A percentile compares a stretch with the other conserved stretches of the same genome.
These are phyloP conservation scores for Trichogramma dendrolimi DNA, from an alignment of 2,888 invertebrate species.

Conservation along the genomic window DNA sequence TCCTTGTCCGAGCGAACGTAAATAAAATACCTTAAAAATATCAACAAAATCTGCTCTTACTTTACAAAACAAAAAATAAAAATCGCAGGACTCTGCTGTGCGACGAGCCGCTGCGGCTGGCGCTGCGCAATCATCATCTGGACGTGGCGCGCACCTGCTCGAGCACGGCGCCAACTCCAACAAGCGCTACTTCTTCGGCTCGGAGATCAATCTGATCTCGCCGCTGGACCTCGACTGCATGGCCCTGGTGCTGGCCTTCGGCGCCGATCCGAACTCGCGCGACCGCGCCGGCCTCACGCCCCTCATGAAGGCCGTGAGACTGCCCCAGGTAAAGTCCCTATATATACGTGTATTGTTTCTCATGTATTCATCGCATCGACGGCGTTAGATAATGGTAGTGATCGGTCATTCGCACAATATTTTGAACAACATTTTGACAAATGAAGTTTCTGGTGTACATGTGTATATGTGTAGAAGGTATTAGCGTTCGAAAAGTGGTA, in stretches of 20 bases:
- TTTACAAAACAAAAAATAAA: not conserved
- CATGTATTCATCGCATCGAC: not conserved
- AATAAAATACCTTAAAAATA: too few relatives aligned
- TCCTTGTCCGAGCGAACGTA: too few relatives aligned
- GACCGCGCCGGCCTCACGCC: constrained; percentile 85
- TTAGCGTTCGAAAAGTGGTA: constrained; percentile 30
- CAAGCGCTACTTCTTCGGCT: constrained; percentile 86
- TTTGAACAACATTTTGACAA: too few relatives aligned
- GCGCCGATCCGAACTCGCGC: constrained; percentile 82
- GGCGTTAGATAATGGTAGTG: not conserved
- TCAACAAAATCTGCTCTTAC: too few relatives aligned
- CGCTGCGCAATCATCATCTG: constrained; percentile 80
- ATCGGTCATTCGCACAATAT: too few relatives aligned
- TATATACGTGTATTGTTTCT: not conserved
- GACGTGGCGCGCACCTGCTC: constrained; percentile 69
- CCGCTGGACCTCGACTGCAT: constrained; percentile 73
- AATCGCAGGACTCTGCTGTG: constrained; percentile 62
- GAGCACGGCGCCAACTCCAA: constrained; percentile 86
- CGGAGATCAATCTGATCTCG: constrained; percentile 83
- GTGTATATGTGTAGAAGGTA: constrained; percentile 16
- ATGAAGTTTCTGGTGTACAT: too few relatives aligned
- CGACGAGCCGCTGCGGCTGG: constrained; percentile 85
- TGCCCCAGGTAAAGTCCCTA: constrained; percentile 61
- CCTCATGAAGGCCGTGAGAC: constrained; percentile 83
- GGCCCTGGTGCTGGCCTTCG: constrained; percentile 76